Conservation (phyloP, 1,140 invertebrate genomes). For the Chrysoperla carnea region DNA sequence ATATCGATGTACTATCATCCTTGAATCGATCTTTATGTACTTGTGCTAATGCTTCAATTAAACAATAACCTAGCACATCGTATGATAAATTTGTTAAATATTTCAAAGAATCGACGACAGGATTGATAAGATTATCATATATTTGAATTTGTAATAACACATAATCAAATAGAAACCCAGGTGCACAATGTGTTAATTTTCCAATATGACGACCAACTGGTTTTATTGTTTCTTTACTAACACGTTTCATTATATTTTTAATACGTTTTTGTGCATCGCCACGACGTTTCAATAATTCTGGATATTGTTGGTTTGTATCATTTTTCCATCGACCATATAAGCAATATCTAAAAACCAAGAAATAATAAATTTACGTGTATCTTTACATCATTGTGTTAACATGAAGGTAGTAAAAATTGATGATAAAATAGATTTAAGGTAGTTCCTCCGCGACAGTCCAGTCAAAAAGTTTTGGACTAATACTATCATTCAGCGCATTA, state of each 20-base stretch:
- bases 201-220: constrained; percentile 88
- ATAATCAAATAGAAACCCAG: constrained; percentile 92
- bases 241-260: constrained; percentile 92
- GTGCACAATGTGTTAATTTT: constrained; percentile 91
- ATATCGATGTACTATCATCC: constrained; percentile 84
- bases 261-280: constrained; percentile 80
- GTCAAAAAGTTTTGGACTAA: no score
- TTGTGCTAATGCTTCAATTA: constrained; percentile 77
- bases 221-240: constrained; percentile 98
- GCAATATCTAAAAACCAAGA: constrained; percentile 46
- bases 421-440: not conserved
- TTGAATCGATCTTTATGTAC: constrained; percentile 62
- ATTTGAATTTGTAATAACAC: constrained; percentile 79
- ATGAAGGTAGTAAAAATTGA: not conserved
- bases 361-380: constrained; percentile 4
- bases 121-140: constrained; percentile 92
- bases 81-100: constrained; percentile 91
- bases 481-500: no score
- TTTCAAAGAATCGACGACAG: constrained; percentile 95
- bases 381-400: no score
- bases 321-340: constrained; percentile 92
- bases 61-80: constrained; percentile 89
- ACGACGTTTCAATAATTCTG: constrained; percentile 60
- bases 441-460: no score
- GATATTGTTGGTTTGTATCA: constrained; percentile 64